Conservation (phyloP, 2,113 vertebrate species). For the Bucco capensis region DNA sequence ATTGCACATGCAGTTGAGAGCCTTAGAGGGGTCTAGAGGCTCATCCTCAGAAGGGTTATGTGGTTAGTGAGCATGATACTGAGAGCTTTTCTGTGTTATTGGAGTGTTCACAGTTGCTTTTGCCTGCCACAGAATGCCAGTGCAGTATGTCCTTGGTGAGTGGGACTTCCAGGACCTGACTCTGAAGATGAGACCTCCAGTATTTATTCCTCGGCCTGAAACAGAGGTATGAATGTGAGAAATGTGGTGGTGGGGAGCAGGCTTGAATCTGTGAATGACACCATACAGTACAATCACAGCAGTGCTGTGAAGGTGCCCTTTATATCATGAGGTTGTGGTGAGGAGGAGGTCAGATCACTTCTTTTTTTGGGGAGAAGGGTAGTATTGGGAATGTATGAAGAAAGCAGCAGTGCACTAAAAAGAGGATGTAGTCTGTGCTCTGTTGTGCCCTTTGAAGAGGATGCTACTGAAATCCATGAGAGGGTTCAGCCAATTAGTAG, state of each 20-base stretch:
- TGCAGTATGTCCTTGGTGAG: constrained; percentile 94
- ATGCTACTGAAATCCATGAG: not conserved
- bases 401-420: not conserved
- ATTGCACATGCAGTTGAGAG: not conserved
- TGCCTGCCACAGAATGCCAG: constrained; percentile 81
- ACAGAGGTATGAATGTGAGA: constrained; percentile 83
- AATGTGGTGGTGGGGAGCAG: rapidly evolving
- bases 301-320: not conserved
- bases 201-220: constrained; percentile 95
- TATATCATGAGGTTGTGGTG: not conserved
- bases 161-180: constrained; percentile 94
- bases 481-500: not conserved
- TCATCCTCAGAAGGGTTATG: no score
- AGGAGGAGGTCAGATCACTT: not conserved
- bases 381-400: not conserved
- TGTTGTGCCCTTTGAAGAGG: not conserved
- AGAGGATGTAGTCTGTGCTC: not conserved
- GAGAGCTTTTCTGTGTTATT: not conserved
- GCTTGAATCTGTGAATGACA: not conserved
- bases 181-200: constrained; percentile 90
- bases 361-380: not conserved
- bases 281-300: rapidly evolving
- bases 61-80: not conserved
- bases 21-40: not conserved
- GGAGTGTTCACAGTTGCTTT: not conserved